phyloP scores from a whole-genome alignment of 2,888 invertebrate genomes.

The Pterobdella sp. region DNA sequence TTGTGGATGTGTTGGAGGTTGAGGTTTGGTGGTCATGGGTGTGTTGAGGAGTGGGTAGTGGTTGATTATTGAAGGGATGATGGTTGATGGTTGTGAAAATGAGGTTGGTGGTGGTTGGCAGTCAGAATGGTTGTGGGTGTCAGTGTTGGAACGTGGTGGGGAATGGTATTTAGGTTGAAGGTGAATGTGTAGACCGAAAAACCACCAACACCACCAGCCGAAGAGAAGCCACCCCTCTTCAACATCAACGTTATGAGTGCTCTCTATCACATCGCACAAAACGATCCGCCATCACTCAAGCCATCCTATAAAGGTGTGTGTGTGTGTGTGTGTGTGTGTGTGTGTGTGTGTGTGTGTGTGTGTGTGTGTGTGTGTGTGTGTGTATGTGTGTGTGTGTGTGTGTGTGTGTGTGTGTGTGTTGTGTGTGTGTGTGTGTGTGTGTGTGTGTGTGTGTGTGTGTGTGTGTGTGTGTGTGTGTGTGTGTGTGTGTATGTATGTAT shows the following conservation, averaged over 20 bases:
- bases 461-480: no score
- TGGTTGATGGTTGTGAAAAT: no score
- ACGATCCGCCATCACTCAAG: conserved; percentile 81
- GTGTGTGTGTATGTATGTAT: no score
- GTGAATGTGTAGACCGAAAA: background rate
- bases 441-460: background rate
- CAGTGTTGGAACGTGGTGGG: no score
- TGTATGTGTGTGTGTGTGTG: background rate
- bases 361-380: no score
- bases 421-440: background rate
- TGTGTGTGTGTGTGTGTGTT: background rate
- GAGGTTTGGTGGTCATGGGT: background rate
- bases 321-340: conserved; percentile 51
- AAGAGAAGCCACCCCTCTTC: conserved; percentile 91
- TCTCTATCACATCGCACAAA: conserved; percentile 98
- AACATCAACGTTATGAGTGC: conserved; percentile 99
- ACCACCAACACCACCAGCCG: conserved; percentile 59
- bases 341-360: background rate
- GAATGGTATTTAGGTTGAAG: background rate
- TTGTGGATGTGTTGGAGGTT: no score
- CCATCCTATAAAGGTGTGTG: conserved; percentile 35
- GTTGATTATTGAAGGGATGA: no score
- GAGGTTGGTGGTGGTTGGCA: no score
- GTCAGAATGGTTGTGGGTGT: no score
- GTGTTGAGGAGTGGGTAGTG: no score